A percentile compares a stretch with the other conserved stretches of the same genome.
These are phyloP conservation scores for Metaphire vulgaris DNA, from an alignment of 1,140 invertebrate genomes.

Conservation along the genomic window DNA sequence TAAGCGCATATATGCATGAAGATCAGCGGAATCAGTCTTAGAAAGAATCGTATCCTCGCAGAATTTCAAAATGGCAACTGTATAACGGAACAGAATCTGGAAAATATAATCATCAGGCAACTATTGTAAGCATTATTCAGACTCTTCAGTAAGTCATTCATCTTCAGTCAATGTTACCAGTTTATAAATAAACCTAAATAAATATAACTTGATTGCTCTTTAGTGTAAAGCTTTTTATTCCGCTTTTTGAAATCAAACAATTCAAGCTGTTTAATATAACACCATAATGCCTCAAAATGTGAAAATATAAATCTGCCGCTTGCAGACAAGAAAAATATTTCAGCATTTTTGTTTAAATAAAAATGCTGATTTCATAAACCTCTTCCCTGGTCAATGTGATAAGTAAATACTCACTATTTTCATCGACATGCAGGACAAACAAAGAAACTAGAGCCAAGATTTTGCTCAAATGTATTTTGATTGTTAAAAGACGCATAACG, in stretches of 20 bases:
- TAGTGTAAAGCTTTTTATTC: not conserved
- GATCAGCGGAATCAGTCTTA: conserved; percentile 41
- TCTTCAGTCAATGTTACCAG: too few species aligned
- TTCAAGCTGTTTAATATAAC: conserved; percentile 5
- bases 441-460: not conserved
- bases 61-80: conserved; percentile 56
- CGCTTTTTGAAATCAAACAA: conserved; percentile 2
- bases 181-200: too few species aligned
- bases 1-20: conserved; percentile 52
- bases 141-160: not conserved
- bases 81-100: conserved; percentile 57
- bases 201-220: not conserved
- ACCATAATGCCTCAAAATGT: too few species aligned
- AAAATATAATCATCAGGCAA: conserved; percentile 11
- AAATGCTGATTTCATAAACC: too few species aligned
- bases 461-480: not conserved
- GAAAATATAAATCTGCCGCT: too few species aligned
- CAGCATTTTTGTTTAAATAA: too few species aligned
- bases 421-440: not conserved
- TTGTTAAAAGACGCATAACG: not conserved
- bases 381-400: too few species aligned
- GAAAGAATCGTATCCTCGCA: conserved; percentile 54
- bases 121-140: not conserved
- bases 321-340: too few species aligned
- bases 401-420: not conserved